Base-by-base conservation (phyloP, 2,797 vertebrate species). In the Carduelis carduelis region DNA sequence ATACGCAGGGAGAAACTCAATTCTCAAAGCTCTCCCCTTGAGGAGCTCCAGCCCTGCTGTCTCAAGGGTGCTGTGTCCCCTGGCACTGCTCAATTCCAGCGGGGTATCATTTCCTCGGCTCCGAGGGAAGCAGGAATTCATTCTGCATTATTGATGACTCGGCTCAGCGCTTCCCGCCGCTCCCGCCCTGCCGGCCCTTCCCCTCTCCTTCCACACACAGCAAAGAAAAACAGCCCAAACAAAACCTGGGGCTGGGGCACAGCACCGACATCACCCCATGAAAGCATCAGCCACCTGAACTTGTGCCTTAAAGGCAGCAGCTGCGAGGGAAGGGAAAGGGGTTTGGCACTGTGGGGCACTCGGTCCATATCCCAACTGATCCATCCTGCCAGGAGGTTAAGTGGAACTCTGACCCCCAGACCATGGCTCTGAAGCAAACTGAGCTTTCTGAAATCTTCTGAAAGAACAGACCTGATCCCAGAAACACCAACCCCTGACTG, bases 11-110 rank as follows among this genome's bases (percentile, higher is more conserved):
- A 86, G 94, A 94, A 97, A 96, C 85, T 79, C 93, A 90, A 95
- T 96, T 97, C 95, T 65, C 61, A 74, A 57, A 90, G 94, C 94
- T 91, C 50, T 91, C 74, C 69, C 77, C 83, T 59, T 92, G 83
- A 79, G 77, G 83, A 95, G 81, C 53, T 89, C 57, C 77, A 95
- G 92, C 80, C 75, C 71, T 1, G 5, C 57, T 14, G 49, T 86
- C 94, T 94, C 95, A 96, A 94, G 95, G 94, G 95, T 92, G 91
- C 84, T 9, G 84, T 90, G 95, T 96, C 95, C 95, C 94, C 79
- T 85, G 28, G 12, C 2, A 2, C 76, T 60, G 9, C 78, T 89
- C 85, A 61, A 34, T 93, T 90, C 92, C 91, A 92, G 87, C 16
- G 2, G 15, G 92, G 95, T 93, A 76, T 95, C 86, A 90, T 95